These are phyloP conservation scores for Drosophila prostipennis DNA, from an alignment of 2,888 invertebrate genomes.

Conservation along the genomic window DNA sequence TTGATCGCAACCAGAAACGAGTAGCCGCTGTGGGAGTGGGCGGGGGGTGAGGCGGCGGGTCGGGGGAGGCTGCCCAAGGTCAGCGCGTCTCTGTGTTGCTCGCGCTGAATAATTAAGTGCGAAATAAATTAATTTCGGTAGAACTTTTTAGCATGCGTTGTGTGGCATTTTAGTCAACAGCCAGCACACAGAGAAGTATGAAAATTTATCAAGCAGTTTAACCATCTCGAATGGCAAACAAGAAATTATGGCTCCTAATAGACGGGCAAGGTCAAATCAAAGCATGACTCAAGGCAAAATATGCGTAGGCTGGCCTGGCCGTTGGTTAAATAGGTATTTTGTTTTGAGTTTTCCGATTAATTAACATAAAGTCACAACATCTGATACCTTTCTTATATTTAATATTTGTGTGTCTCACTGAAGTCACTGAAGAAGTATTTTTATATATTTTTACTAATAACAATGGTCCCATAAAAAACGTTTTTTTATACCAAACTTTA, in stretches of 20 bases:
- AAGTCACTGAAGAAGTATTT: too few species aligned
- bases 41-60: slow-evolving; percentile 11
- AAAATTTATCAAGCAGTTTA: slow-evolving; percentile 30
- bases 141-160: slow-evolving; percentile 69
- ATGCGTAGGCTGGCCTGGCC: slow-evolving; percentile 17
- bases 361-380: background rate
- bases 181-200: slow-evolving; percentile 19
- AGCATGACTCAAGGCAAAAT: slow-evolving; percentile 15
- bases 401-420: too few species aligned
- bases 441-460: too few species aligned
- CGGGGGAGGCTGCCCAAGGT: slow-evolving; percentile 53
- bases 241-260: slow-evolving; percentile 33
- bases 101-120: slow-evolving; percentile 74
- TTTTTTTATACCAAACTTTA: too few species aligned
- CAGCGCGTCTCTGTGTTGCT: slow-evolving; percentile 45
- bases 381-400: too few species aligned
- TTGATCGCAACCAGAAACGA: slow-evolving; percentile 61
- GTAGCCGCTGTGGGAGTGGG: slow-evolving; percentile 12
- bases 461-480: too few species aligned
- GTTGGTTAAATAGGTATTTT: background rate
- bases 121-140: slow-evolving; percentile 73
- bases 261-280: slow-evolving; percentile 28
- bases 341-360: background rate
- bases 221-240: slow-evolving; percentile 39
- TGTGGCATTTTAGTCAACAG: slow-evolving; percentile 50